A percentile compares a stretch with the other conserved stretches of the same genome.
Evolutionary conservation across 2,113 vertebrate genomes (phyloP).

Genomic region (Phalacrocorax aristotelis): DNA sequence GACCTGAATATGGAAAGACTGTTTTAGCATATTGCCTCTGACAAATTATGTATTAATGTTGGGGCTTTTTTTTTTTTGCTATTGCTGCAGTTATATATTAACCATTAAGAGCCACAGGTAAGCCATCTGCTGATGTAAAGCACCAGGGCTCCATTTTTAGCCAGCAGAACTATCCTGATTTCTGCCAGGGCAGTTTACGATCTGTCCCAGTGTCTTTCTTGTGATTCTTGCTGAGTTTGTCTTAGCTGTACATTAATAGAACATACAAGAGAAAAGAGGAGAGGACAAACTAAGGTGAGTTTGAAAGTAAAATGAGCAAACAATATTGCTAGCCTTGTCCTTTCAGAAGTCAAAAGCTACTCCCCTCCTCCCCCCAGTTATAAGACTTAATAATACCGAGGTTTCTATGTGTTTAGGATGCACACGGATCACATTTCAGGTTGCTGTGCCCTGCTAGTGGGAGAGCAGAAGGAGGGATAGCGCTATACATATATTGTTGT

Average conservation of each 20-base stretch:
- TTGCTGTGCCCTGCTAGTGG: conserved; percentile 30
- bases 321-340: conserved; percentile 44
- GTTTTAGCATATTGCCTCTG: conserved; percentile 33
- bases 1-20: conserved; percentile 19
- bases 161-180: background rate
- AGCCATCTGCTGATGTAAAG: conserved; percentile 30
- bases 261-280: conserved; percentile 16
- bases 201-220: conserved; percentile 21
- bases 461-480: background rate
- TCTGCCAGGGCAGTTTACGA: background rate
- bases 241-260: conserved; percentile 38
- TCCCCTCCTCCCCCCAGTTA: conserved; percentile 27
- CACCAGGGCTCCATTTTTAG: background rate
- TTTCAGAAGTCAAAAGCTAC: conserved; percentile 47
- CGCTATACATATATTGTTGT: background rate
- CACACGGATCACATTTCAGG: conserved; percentile 26
- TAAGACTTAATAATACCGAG: background rate
- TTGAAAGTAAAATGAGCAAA: conserved; percentile 56
- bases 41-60: conserved; percentile 41
- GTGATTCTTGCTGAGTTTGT: conserved; percentile 56
- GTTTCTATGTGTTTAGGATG: conserved; percentile 42
- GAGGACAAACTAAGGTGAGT: conserved; percentile 60
- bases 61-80: background rate
- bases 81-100: conserved; percentile 52
- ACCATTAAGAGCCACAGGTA: conserved; percentile 52